Evolutionary conservation across 2,888 invertebrate genomes (phyloP).

Genomic region (Laothoe populi): DNA sequence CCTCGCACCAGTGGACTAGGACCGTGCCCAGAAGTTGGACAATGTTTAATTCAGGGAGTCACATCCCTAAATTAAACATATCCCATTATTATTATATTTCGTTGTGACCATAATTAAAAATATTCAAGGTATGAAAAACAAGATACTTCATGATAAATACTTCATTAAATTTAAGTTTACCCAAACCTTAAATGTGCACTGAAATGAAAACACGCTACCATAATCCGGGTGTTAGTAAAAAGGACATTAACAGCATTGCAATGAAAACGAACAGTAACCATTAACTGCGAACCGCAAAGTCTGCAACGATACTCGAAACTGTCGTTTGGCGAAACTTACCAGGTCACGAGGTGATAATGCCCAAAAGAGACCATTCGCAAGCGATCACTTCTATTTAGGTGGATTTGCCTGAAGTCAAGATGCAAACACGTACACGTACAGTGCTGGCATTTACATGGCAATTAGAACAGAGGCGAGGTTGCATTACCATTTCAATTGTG

Average conservation of each 20-base stretch:
- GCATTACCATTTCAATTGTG: constrained; percentile 79
- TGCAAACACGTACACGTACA: constrained; percentile 23
- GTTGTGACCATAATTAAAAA: too few species aligned
- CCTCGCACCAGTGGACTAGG: too few species aligned
- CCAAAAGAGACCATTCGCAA: constrained; percentile 23
- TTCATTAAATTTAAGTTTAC: too few species aligned
- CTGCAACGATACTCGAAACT: constrained; percentile 25
- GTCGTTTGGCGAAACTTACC: constrained; percentile 29
- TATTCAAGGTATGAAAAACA: too few species aligned
- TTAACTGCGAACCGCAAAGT: not conserved
- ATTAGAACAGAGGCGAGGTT: constrained; percentile 63
- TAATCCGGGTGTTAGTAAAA: not conserved
- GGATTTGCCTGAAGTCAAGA: constrained; percentile 12
- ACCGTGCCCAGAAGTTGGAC: too few species aligned
- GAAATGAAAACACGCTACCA: too few species aligned
- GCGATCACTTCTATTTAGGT: constrained; percentile 11
- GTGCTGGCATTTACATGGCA: constrained; percentile 68
- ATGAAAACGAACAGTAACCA: not conserved
- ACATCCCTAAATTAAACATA: too few species aligned
- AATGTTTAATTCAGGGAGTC: too few species aligned
- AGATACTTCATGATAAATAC: too few species aligned
- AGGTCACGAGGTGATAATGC: constrained; percentile 31
- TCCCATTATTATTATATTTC: too few species aligned
- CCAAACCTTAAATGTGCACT: too few species aligned
- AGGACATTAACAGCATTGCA: too few species aligned